Evolutionary conservation across 2,797 vertebrate genomes (phyloP), one percentile per base, ranked within the genome.

Genomic region (Sus cebifrons): DNA sequence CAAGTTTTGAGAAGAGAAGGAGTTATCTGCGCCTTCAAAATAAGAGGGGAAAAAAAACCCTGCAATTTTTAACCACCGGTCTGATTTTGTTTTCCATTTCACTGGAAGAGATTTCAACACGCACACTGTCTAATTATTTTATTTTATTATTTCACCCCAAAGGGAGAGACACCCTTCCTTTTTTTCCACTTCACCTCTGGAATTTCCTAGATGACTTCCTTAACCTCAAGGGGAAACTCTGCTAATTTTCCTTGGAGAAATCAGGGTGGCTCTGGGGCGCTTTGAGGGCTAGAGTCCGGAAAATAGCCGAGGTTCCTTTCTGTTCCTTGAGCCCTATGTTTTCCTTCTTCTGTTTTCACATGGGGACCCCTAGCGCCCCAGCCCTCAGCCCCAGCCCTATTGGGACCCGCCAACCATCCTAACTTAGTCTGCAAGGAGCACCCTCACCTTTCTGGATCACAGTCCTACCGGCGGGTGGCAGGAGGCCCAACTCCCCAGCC

Each of bases 121-220:
- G 68, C 78, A 83, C 49, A 40, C 52, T 84, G 81, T 73, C 60
- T 85, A 84, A 95, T 94, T 71, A 77, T 70, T 83, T 81, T 56
- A 23, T 84, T 94, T 97, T 96, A 93, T 95, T 95, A 85, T 79
- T 96, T 96, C 70, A 89, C 32, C 52, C 67, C 81, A 93, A 89
- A 89, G 36, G 86, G 40, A 94, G n/a, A 87, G 49, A 60, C 8
- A 40, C 6, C 21, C 23, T 95, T 70, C 44, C 25, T 94, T 94
- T 96, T 77, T 91, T 82, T 84, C 27, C 44, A n/a, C 11, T 70
- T 93, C 54, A 62, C 86, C 67, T 88, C 87, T 91, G 67, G 78
- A 90, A 96, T 93, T 96, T 78, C 87, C 82, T 86, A 90, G 77
- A 68, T 60, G 60, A 90, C 17, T 84, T 89, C 29, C 36, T 81